Percentiles rank a stretch among this genome's conserved stretches.
Conservation (phyloP, 2,888 invertebrate species). For the Nasonovia ribisnigri region DNA sequence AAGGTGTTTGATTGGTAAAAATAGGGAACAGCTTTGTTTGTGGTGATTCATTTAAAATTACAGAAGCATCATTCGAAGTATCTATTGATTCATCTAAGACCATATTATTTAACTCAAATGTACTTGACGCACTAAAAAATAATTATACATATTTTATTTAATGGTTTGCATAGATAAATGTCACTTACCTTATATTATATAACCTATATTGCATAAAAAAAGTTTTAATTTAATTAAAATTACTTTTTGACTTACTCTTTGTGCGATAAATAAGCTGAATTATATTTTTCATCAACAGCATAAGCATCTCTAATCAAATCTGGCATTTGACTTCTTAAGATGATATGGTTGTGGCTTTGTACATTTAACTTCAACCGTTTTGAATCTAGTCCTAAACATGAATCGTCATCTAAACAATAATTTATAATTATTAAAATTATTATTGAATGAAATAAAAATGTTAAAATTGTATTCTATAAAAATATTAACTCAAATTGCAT, state of each 20-base stretch:
- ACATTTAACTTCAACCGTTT: conserved; percentile 41
- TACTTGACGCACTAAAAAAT: conserved; percentile 39
- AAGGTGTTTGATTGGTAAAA: conserved; percentile 46
- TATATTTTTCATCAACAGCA: conserved; percentile 9
- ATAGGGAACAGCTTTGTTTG: conserved; percentile 47
- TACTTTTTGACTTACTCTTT: background rate
- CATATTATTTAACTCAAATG: conserved; percentile 15
- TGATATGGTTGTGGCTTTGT: conserved; percentile 5
- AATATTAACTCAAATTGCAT: background rate
- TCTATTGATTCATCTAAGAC: background rate
- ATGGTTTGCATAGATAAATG: background rate
- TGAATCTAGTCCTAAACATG: background rate
- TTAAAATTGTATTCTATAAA: background rate
- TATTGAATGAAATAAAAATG: background rate
- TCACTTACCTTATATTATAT: no score
- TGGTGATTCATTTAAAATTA: background rate
- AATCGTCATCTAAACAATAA: conserved; percentile 20
- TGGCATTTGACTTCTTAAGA: conserved; percentile 41
- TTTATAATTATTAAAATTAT: conserved; percentile 6
- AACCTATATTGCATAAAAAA: background rate
- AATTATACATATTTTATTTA: conserved; percentile 12
- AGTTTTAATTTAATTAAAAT: background rate
- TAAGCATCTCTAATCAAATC: conserved; percentile 54
- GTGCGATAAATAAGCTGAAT: background rate
- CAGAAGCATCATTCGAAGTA: background rate